Percentiles rank a stretch among this genome's conserved stretches.
Conservation (phyloP, 2,113 vertebrate genomes). For the Axis porcinus region DNA sequence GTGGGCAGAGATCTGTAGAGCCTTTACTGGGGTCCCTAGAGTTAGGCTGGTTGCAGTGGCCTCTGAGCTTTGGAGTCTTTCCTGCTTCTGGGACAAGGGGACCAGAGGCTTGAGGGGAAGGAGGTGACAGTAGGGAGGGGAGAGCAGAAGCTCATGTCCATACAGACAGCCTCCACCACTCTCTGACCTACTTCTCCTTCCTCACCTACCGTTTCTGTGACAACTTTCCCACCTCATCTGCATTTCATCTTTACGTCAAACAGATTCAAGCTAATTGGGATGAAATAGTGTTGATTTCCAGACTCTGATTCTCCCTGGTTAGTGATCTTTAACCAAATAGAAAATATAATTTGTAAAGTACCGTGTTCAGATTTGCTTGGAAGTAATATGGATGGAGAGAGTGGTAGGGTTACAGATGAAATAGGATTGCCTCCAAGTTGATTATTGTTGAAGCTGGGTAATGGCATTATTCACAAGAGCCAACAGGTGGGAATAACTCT, state of each 20-base stretch:
- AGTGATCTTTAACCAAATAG: background rate
- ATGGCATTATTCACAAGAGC: background rate
- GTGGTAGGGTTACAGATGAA: background rate
- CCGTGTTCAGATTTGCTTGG: background rate
- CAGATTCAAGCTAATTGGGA: background rate
- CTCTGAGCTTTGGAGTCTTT: background rate
- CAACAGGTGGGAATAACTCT: background rate
- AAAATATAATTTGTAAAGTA: conserved; percentile 37
- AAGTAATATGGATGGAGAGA: background rate
- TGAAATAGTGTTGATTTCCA: background rate
- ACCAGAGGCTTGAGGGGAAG: background rate
- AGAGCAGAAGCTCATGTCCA: background rate
- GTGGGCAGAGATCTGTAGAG: background rate
- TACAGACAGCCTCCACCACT: background rate
- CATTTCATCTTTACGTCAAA: background rate
- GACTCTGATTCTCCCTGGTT: background rate
- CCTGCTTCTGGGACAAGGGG: background rate
- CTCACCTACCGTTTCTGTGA: background rate
- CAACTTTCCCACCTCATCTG: background rate
- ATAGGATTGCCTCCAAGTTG: background rate
- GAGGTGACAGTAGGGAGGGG: background rate
- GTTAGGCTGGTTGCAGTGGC: background rate
- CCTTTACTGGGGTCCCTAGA: background rate
- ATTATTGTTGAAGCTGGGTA: background rate
- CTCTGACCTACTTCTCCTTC: background rate